Base-by-base conservation (phyloP, 1,140 invertebrate species). In the Papilio dardanus region DNA sequence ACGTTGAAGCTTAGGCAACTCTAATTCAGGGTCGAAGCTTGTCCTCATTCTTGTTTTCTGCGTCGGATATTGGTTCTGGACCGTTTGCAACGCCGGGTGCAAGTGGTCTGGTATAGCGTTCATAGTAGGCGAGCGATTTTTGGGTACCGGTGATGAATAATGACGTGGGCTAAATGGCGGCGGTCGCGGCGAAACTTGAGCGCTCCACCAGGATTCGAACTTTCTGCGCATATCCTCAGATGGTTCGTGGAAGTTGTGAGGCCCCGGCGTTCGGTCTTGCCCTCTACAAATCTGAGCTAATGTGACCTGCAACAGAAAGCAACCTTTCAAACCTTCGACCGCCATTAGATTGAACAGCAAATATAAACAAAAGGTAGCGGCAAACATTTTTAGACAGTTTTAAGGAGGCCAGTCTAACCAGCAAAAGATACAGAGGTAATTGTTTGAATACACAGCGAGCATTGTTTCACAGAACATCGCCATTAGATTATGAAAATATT, bases 1-100 rank as follows among this genome's bases (percentile, higher is more conserved):
- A 81, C 97, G 95, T 86, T 99, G 98, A 19, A 99, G 92, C 86
- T 98, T 97, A 0, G 99, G 98, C 74, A 99, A 94, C 92, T 99
- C 99, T 80, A 98, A 94, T 93, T 99, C 98, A 0, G 98, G 98
- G 93, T 99, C 98, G 87, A 99, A 96, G 93, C 98, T 96, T 6
- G 98, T 98, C 76, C 98, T 94, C 97, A 98, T 98, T 84, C 97
- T 94, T 2, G 97, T 98, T 94, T 98, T 98, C 88, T 97, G 97
- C 19, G 96, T 97, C 6, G 96, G 96, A 88, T 96, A 96, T 88
- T 96, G 96, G 82, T 91, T 96, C 85, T 96, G 95, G 81, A 96
- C 94, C 73, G 96, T 95, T 91, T 97, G 95, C 74, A 97, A 93
- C 28, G 95, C 96, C 2, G 96, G 96, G 86, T 96, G 96, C 35